Conservation (phyloP, 1,140 invertebrate genomes). For the Triops longicaudatus region DNA sequence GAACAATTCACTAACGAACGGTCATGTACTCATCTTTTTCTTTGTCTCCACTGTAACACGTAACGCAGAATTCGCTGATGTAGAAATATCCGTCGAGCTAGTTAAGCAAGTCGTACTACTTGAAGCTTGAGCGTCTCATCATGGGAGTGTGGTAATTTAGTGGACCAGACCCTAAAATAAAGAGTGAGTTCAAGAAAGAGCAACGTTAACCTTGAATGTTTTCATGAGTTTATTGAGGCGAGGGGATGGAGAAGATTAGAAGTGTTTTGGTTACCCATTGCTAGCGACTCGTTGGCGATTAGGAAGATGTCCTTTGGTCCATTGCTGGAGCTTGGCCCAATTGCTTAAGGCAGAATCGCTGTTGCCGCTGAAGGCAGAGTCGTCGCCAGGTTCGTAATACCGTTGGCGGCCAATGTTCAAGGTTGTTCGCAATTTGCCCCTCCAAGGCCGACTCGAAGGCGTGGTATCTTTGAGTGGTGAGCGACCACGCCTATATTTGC, state of each 20-base stretch:
- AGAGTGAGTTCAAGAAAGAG: neutral
- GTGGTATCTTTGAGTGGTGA: neutral
- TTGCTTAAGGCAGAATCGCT: neutral
- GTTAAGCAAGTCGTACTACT: constrained; percentile 2
- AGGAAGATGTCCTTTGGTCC: neutral
- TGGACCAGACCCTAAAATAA: neutral
- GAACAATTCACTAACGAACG: too few relatives aligned
- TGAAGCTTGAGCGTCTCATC: neutral
- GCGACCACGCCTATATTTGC: neutral
- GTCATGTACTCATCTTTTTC: too few relatives aligned
- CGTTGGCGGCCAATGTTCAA: neutral
- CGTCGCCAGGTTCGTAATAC: neutral
- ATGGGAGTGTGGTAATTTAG: neutral
- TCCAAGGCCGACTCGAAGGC: neutral
- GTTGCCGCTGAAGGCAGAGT: neutral
- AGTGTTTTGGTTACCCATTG: neutral
- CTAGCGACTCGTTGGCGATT: constrained; percentile 5
- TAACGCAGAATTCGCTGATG: too few relatives aligned
- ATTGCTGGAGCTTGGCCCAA: constrained; percentile 6
- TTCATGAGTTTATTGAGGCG: too few relatives aligned
- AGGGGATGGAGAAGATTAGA: too few relatives aligned
- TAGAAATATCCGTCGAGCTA: too few relatives aligned
- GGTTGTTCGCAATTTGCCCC: neutral
- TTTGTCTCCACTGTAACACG: too few relatives aligned
- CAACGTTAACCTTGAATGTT: neutral